Base-by-base conservation (phyloP, 2,113 vertebrate species). In the Axis porcinus region DNA sequence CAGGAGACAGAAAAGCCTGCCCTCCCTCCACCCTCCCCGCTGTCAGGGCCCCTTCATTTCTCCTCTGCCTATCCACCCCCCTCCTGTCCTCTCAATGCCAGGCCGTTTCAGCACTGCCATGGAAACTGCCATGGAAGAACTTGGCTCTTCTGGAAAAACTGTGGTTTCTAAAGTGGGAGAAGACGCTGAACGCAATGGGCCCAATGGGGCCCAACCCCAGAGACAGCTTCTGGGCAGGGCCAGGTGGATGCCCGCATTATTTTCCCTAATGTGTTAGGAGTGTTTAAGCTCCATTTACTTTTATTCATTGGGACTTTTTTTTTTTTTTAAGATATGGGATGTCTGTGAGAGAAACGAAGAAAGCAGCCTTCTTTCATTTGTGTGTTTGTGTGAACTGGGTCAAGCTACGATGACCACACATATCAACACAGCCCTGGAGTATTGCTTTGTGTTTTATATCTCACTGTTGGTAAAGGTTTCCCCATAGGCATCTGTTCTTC, bases 11-110 rank as follows among this genome's bases (percentile, higher is more conserved):
- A 7, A 91, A 90, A 96, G 93, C 57, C 78, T 4, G 33, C 78
- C 89, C 78, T 67, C 74, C 84, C 30, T 76, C 83, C 60, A 13
- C n/a, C n/a, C 62, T 64, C 62, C 17, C 45, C 30, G 70, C 95
- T 81, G 54, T 62, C 82, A 81, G 89, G 64, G 36, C 47, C 54
- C 60, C 97, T 95, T 97, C 45, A 60, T 50, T 62, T 85, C 83
- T 55, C 54, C 54, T 92, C 30, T 45, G 13, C 43, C 86, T 43
- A 91, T 6, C 43, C 7, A 10, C 16, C 76, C 9, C 15, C 52
- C 23, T 28, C 36, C 40, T 3, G 1, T 2, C 23, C 36, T 15
- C 15, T 47, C 40, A 25, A 1, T 50, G 33, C 40, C 89, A 92
- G 90, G 64, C 79, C 78, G 6, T 15, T 33, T 43, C n/a, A 23